Conservation (phyloP, 2,797 vertebrate species). For the Betta splendens region DNA sequence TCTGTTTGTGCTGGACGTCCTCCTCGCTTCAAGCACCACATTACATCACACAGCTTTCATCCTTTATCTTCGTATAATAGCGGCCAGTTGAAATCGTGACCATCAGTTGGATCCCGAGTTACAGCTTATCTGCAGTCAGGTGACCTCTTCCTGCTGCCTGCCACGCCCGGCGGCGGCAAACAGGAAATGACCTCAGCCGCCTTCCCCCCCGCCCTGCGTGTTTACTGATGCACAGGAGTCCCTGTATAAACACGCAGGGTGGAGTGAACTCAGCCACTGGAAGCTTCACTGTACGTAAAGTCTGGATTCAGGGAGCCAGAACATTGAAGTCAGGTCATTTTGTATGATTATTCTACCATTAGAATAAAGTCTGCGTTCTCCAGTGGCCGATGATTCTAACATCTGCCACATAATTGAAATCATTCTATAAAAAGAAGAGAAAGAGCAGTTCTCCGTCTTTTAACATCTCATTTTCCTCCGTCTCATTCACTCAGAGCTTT, state of each 20-base stretch:
- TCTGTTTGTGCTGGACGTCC: too few species aligned
- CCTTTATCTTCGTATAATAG: slow-evolving; percentile 5
- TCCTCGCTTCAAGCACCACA: not conserved
- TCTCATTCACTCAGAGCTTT: slow-evolving; percentile 18
- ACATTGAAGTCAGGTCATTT: too few species aligned
- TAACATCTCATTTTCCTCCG: slow-evolving; percentile 30
- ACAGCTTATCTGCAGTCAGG: slow-evolving; percentile 40
- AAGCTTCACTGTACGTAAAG: not conserved
- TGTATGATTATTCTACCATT: not conserved
- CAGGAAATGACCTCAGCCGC: slow-evolving; percentile 70
- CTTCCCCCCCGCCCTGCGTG: slow-evolving; percentile 19
- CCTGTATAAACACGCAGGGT: slow-evolving; percentile 30
- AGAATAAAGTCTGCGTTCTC: not conserved
- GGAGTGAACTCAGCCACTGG: slow-evolving; percentile 15
- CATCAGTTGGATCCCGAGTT: slow-evolving; percentile 17
- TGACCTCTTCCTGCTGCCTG: slow-evolving; percentile 40
- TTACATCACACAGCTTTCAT: not conserved
- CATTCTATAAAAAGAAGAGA: not conserved
- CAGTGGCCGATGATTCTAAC: not conserved
- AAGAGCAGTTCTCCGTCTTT: slow-evolving; percentile 4
- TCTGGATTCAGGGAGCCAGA: not conserved
- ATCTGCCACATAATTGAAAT: not conserved
- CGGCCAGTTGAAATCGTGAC: not conserved
- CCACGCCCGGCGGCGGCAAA: slow-evolving; percentile 47
- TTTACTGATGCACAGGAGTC: slow-evolving; percentile 47